Evolutionary conservation across 92 coral and sea anemone species (phyloP).

Genomic region (Porites rus): DNA sequence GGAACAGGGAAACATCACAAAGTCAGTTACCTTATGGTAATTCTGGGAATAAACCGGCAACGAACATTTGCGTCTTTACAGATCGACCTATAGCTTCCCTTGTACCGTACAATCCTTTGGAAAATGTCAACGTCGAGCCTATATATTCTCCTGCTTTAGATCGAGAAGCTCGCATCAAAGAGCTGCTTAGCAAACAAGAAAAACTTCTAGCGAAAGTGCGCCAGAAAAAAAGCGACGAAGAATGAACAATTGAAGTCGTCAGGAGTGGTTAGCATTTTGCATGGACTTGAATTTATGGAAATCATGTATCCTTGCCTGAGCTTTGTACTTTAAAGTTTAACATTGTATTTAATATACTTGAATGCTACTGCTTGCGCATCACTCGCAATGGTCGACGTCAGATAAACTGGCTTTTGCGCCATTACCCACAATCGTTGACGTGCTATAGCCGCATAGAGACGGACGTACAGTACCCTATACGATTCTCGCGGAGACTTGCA

Average conservation of each 20-base stretch:
- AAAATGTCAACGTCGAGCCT: background rate
- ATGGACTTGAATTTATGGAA: too few relatives aligned
- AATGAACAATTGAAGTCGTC: background rate
- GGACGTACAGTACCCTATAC: too few relatives aligned
- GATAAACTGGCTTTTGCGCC: too few relatives aligned
- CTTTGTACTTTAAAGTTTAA: too few relatives aligned
- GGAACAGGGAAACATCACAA: background rate
- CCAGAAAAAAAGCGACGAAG: constrained; percentile 30
- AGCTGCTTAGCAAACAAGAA: constrained; percentile 59
- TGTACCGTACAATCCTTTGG: background rate
- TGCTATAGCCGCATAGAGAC: too few relatives aligned
- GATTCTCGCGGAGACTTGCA: too few relatives aligned
- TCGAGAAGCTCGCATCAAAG: constrained; percentile 71
- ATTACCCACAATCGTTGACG: too few relatives aligned
- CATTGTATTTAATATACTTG: too few relatives aligned
- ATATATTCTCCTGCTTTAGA: constrained; percentile 44
- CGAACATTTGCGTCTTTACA: background rate
- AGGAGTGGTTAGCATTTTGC: too few relatives aligned
- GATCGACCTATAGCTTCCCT: background rate
- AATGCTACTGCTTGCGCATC: too few relatives aligned
- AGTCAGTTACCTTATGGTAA: background rate
- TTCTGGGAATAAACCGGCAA: background rate
- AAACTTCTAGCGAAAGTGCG: constrained; percentile 50
- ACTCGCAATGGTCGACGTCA: too few relatives aligned
- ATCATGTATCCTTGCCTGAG: too few relatives aligned